phyloP scores from a whole-genome alignment of 2,113 vertebrate genomes.

The Gasterosteus nipponicus region DNA sequence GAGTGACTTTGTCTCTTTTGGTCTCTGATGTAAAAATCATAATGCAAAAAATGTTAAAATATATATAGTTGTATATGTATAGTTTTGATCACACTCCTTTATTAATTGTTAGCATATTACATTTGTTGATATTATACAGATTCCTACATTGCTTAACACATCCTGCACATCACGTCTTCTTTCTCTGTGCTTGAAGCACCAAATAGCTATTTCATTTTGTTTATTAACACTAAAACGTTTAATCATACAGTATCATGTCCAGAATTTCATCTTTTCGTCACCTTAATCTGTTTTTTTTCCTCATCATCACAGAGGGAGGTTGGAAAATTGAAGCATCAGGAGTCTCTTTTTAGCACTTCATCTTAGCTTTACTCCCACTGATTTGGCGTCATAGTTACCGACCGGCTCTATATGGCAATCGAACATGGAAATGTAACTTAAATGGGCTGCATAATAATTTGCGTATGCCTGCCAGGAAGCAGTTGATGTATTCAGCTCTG shows the following conservation, averaged over 20 bases:
- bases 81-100: neutral
- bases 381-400: constrained; percentile 54
- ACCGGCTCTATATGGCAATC: constrained; percentile 69
- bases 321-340: constrained; percentile 53
- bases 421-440: constrained; percentile 72
- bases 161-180: neutral
- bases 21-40: neutral
- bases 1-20: neutral
- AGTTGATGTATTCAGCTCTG: constrained; percentile 61
- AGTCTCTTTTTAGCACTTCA: constrained; percentile 64
- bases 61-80: neutral
- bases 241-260: constrained; percentile 30
- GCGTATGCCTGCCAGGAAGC: constrained; percentile 65
- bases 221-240: constrained; percentile 33
- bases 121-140: neutral
- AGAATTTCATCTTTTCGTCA: constrained; percentile 27
- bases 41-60: neutral
- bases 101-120: neutral
- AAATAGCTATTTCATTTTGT: constrained; percentile 32
- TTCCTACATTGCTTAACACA: neutral
- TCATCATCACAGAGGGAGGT: constrained; percentile 44
- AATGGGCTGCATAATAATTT: constrained; percentile 72
- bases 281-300: constrained; percentile 31
- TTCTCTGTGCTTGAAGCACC: constrained; percentile 13
- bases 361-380: constrained; percentile 69